phyloP scores from a whole-genome alignment of 2,888 invertebrate species.

The Rhagium mordax region DNA sequence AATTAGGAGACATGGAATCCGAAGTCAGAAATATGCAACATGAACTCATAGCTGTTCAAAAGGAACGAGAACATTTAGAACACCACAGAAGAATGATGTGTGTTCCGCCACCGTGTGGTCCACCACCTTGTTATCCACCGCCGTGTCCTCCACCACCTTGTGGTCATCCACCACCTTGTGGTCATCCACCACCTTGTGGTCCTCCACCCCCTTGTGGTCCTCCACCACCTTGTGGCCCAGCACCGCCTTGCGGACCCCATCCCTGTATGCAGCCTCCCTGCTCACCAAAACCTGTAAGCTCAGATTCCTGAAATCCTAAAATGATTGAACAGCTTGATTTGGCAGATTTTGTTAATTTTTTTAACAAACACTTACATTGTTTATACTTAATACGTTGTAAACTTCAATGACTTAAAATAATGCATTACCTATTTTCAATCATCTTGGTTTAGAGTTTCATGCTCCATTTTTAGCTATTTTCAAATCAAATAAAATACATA shows the following conservation, averaged over 20 bases:
- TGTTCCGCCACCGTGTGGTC: constrained; percentile 62
- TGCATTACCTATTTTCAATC: too few relatives aligned
- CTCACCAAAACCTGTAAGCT: neutral
- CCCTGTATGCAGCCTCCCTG: constrained; percentile 1
- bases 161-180: constrained; percentile 59
- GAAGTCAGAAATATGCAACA: constrained; percentile 75
- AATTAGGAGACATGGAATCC: constrained; percentile 74
- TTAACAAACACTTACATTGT: too few relatives aligned
- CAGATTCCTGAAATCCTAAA: neutral
- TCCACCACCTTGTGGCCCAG: constrained; percentile 28
- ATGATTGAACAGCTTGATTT: neutral
- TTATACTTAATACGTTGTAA: too few relatives aligned
- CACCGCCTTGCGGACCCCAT: constrained; percentile 17
- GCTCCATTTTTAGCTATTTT: too few relatives aligned
- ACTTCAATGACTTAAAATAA: too few relatives aligned
- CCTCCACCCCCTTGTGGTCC: constrained; percentile 47
- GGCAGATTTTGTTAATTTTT: too few relatives aligned
- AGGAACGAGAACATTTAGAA: constrained; percentile 72
- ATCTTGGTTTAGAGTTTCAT: too few relatives aligned
- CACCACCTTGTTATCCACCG: constrained; percentile 11
- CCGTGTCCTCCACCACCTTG: constrained; percentile 41
- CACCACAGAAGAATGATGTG: constrained; percentile 65
- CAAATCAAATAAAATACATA: too few relatives aligned
- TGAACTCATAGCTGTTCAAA: constrained; percentile 71
- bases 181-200: constrained; percentile 62